Base-by-base conservation (phyloP, 2,888 invertebrate species). In the Gymnocheta viridis region DNA sequence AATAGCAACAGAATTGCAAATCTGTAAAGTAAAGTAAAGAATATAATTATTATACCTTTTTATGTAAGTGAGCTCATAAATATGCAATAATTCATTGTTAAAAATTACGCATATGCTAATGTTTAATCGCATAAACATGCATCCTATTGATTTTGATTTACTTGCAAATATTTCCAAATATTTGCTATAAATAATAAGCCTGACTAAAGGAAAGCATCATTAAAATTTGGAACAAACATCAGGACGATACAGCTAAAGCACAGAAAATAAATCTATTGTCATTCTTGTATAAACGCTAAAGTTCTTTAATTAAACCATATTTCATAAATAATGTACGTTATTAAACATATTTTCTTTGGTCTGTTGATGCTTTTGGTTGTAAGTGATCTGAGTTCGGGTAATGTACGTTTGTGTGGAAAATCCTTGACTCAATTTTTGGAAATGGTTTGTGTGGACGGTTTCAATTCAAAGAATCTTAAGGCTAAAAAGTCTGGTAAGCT, bases 81-180 rank as follows among this genome's bases (percentile, higher is more conserved):
- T 77, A 67, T 77, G 58, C 56, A 77, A 67, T 66, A 47, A 58
- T 12, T 77, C 56, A 70, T 82, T 70, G 10, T 38, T 41, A 56
- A 29, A 64, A 49, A 49, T 77, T 56, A 64, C 76, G 56, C 76
- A 77, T 69, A 47, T 82, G 76, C 56, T 66, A 82, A 70, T 76
- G 70, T 19, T 41, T 38, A 17, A n/a, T 4, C 17, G 6, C 14
- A 29, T 10, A 1, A 41, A 7, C 29, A 22, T 66, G 38, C 22
- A 35, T 35, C 35, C 35, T 60, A 4, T 17, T n/a, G 1, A 51
- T 24, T 41, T 41, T 3, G 12, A 10, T 38, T 38, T 12, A 41
- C 14, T 10, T 35, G 17, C 38, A 76, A 24, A 56, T 2, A 54
- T 14, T 47, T 27, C 17, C 3, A 12, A 44, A 41, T 27, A 58